These are phyloP conservation scores for Drosophila monieri DNA, from an alignment of 2,888 invertebrate species.

Conservation along the genomic window DNA sequence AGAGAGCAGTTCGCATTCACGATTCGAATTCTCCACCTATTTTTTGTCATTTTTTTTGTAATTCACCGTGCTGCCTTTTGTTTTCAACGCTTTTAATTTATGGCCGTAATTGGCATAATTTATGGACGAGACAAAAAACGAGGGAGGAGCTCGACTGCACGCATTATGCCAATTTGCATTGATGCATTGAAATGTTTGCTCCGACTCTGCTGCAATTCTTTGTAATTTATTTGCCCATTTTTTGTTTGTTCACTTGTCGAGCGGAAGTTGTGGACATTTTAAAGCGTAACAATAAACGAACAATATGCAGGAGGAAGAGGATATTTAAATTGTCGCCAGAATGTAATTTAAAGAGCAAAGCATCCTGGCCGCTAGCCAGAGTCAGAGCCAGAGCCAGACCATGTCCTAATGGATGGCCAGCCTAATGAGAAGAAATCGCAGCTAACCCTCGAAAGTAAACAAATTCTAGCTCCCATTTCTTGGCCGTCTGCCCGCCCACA, in stretches of 20 bases:
- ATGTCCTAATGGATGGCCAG: constrained; percentile 5
- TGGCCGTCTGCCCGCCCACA: constrained; percentile 65
- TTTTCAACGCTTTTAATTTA: constrained; percentile 62
- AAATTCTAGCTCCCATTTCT: constrained; percentile 33
- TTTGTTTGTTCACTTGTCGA: constrained; percentile 22
- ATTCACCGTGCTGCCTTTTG: constrained; percentile 8
- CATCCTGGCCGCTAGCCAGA: background rate
- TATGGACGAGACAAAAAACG: constrained; percentile 50
- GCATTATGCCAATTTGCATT: constrained; percentile 59
- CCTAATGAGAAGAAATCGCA: constrained; percentile 39
- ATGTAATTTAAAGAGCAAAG: constrained; percentile 9
- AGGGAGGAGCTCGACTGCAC: constrained; percentile 28
- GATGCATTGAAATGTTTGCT: constrained; percentile 49
- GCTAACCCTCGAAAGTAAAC: constrained; percentile 38
- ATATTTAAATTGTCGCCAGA: constrained; percentile 9
- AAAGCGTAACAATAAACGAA: constrained; percentile 38
- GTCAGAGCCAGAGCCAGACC: background rate
- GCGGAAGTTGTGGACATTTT: constrained; percentile 47
- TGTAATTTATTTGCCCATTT: constrained; percentile 37
- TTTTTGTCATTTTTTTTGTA: constrained; percentile 37
- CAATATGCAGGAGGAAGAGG: constrained; percentile 21
- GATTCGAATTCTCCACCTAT: background rate
- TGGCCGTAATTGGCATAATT: constrained; percentile 74
- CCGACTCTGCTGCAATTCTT: constrained; percentile 16
- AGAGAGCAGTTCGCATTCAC: constrained; percentile 4